Conservation (phyloP, 1,140 invertebrate species). For the Drepana arcuata region DNA sequence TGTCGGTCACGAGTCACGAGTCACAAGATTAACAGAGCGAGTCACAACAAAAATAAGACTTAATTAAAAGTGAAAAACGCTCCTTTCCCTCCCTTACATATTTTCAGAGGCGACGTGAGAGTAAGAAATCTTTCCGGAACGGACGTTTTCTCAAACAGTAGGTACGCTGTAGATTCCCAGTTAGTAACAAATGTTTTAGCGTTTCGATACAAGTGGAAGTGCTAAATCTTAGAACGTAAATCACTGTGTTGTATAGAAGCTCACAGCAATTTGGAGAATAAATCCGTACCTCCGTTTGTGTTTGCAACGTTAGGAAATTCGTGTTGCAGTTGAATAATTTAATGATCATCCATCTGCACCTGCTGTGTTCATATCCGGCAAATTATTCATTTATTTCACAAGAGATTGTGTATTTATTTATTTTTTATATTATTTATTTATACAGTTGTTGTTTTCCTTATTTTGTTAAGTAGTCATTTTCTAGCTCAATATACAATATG, state of each 20-base stretch:
- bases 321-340: slow-evolving; percentile 28
- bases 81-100: slow-evolving; percentile 17
- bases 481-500: too few relatives aligned
- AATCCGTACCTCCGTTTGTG: slow-evolving; percentile 29
- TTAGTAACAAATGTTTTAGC: slow-evolving; percentile 41
- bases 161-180: slow-evolving; percentile 21
- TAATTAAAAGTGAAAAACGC: slow-evolving; percentile 37
- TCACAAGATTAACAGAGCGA: slow-evolving; percentile 15
- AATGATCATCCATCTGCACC: slow-evolving; percentile 8
- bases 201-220: slow-evolving; percentile 43
- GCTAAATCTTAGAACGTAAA: slow-evolving; percentile 43
- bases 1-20: slow-evolving; percentile 17
- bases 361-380: too few relatives aligned
- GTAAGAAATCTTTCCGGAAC: slow-evolving; percentile 19
- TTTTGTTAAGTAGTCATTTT: too few relatives aligned
- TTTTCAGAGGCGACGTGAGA: slow-evolving; percentile 17
- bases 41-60: slow-evolving; percentile 24
- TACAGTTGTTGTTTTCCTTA: too few relatives aligned
- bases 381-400: too few relatives aligned
- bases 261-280: slow-evolving; percentile 29
- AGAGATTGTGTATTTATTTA: too few relatives aligned
- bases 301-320: slow-evolving; percentile 21
- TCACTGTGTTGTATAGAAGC: slow-evolving; percentile 31
- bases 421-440: too few relatives aligned
- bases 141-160: slow-evolving; percentile 16